Evolutionary conservation across 2,113 vertebrate species (phyloP).

Genomic region (Gavia stellata): DNA sequence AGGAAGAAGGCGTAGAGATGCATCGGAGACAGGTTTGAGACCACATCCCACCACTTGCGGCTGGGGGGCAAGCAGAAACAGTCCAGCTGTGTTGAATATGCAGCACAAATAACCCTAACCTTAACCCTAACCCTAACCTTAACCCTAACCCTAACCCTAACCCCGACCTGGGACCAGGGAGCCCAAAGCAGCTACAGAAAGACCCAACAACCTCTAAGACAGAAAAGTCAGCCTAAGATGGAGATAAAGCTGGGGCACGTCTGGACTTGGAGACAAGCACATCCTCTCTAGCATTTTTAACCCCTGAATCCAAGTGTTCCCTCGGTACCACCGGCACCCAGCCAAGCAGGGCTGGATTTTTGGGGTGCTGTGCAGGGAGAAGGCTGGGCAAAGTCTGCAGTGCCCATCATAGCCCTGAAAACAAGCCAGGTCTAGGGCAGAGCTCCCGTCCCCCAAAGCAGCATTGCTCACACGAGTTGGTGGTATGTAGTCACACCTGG

Average conservation of each 20-base stretch:
- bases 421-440: neutral
- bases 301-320: neutral
- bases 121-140: neutral
- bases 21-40: accelerated
- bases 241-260: neutral
- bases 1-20: neutral
- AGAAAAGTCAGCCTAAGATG: neutral
- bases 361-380: accelerated
- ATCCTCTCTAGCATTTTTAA: neutral
- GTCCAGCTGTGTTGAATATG: neutral
- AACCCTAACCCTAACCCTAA: neutral
- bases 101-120: neutral
- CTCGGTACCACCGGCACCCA: neutral
- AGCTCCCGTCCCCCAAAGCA: neutral
- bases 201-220: neutral
- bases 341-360: neutral
- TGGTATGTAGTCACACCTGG: neutral
- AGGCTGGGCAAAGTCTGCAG: neutral
- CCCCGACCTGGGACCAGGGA: neutral
- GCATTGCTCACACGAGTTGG: neutral
- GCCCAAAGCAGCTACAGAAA: neutral
- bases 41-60: accelerated
- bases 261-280: neutral
- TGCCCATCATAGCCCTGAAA: neutral
- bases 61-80: neutral